Percentiles rank a stretch among this genome's conserved stretches.
Evolutionary conservation across 1,140 invertebrate genomes (phyloP).

Genomic region (Saxidomus purpurata): DNA sequence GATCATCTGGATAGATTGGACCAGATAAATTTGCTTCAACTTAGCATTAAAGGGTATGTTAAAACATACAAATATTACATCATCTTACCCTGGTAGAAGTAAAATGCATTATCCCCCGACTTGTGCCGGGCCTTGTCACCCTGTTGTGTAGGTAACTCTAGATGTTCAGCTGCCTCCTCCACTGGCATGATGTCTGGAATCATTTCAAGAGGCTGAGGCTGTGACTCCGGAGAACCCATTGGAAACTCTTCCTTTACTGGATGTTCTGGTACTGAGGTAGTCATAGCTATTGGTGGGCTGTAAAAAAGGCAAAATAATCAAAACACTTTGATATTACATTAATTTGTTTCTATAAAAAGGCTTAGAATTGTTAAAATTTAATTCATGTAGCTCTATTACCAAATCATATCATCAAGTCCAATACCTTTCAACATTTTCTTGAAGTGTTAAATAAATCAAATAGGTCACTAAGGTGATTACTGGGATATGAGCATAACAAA

Average conservation of each 20-base stretch:
- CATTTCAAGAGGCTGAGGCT: constrained; percentile 35
- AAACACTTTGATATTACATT: too few species aligned
- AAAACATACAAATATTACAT: background rate
- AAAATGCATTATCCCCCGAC: constrained; percentile 87
- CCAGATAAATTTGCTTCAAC: too few species aligned
- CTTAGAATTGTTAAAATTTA: too few species aligned
- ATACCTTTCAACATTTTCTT: too few species aligned
- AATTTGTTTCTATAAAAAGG: too few species aligned
- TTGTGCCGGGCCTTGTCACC: constrained; percentile 51
- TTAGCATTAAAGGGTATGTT: too few species aligned
- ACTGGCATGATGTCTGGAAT: constrained; percentile 73
- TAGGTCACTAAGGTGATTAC: too few species aligned
- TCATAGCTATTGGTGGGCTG: background rate
- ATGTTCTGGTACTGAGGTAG: background rate
- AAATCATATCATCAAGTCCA: too few species aligned
- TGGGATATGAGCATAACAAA: too few species aligned
- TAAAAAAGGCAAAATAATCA: background rate
- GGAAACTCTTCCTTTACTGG: background rate
- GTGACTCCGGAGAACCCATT: constrained; percentile 64
- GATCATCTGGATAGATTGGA: too few species aligned
- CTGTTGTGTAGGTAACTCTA: constrained; percentile 75
- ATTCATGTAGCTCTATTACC: too few species aligned
- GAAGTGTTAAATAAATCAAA: too few species aligned
- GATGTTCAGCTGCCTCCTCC: constrained; percentile 80
- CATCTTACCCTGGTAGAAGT: constrained; percentile 95